Conservation (phyloP, 1,140 invertebrate genomes). For the Drosophila rhopaloa region DNA sequence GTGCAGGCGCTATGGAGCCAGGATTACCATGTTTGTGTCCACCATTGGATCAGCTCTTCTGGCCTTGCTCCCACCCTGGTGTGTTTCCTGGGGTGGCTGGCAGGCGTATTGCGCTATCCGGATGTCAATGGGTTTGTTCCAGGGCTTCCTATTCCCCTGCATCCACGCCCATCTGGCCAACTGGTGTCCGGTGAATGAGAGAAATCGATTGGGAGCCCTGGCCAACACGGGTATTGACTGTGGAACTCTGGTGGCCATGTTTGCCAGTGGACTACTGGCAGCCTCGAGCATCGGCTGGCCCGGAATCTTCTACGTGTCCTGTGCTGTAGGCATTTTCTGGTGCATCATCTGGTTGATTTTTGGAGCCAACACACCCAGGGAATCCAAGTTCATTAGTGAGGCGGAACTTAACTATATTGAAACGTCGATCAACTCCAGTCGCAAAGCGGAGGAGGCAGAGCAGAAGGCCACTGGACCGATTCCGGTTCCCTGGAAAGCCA, state of each 20-base stretch:
- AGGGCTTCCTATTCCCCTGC: conserved; percentile 92
- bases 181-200: conserved; percentile 89
- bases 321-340: conserved; percentile 87
- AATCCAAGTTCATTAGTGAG: conserved; percentile 86
- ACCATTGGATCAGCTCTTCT: conserved; percentile 85
- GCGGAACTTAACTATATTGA: conserved; percentile 89
- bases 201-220: conserved; percentile 86
- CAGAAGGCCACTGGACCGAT: conserved; percentile 31
- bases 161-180: conserved; percentile 92
- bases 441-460: conserved; percentile 30
- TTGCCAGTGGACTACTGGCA: conserved; percentile 88
- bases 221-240: conserved; percentile 88
- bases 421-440: conserved; percentile 53
- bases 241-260: conserved; percentile 90
- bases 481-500: conserved; percentile 89
- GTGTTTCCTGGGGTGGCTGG: conserved; percentile 86
- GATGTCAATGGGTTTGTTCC: conserved; percentile 90
- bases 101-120: conserved; percentile 87
- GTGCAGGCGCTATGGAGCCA: conserved; percentile 87
- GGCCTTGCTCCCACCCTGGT: conserved; percentile 84
- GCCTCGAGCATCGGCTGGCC: conserved; percentile 90
- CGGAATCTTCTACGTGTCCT: conserved; percentile 91
- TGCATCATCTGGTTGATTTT: conserved; percentile 87
- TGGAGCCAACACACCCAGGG: conserved; percentile 88
- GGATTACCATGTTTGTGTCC: conserved; percentile 87